phyloP scores from a whole-genome alignment of 2,888 invertebrate species.

The Diarsia mendica region DNA sequence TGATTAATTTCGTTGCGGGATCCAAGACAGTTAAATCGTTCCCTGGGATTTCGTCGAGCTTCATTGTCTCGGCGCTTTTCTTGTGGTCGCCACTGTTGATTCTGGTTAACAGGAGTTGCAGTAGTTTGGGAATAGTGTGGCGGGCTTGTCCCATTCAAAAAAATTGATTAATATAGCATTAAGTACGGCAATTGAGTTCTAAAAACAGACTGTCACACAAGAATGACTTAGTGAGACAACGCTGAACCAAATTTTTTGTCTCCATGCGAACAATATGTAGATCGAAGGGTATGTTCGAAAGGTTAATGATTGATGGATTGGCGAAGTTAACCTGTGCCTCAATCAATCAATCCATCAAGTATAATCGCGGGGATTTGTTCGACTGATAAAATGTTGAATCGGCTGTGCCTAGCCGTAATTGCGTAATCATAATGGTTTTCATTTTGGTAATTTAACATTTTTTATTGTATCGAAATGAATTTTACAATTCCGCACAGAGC shows the following conservation, averaged over 20 bases:
- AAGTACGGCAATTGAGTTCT: not conserved
- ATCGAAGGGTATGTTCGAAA: not conserved
- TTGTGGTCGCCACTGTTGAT: no score
- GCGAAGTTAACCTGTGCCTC: conserved; percentile 30
- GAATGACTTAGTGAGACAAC: no score
- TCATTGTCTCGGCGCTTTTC: no score
- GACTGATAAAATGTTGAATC: conserved; percentile 7
- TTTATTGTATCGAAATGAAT: not conserved
- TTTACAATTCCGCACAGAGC: not conserved
- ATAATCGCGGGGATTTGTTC: conserved; percentile 19
- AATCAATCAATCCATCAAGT: conserved; percentile 32
- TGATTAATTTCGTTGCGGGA: no score
- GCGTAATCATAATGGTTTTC: not conserved
- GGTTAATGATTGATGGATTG: conserved; percentile 24
- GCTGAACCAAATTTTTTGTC: not conserved
- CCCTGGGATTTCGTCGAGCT: no score
- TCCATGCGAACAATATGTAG: not conserved
- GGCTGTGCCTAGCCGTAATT: not conserved
- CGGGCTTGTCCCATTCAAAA: no score
- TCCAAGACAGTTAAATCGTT: no score
- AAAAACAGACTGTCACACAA: not conserved
- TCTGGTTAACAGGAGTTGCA: no score
- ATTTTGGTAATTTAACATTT: not conserved
- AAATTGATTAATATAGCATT: not conserved
- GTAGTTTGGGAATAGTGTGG: no score